phyloP scores from a whole-genome alignment of 1,140 invertebrate genomes.

The Drosophila repletoides region DNA sequence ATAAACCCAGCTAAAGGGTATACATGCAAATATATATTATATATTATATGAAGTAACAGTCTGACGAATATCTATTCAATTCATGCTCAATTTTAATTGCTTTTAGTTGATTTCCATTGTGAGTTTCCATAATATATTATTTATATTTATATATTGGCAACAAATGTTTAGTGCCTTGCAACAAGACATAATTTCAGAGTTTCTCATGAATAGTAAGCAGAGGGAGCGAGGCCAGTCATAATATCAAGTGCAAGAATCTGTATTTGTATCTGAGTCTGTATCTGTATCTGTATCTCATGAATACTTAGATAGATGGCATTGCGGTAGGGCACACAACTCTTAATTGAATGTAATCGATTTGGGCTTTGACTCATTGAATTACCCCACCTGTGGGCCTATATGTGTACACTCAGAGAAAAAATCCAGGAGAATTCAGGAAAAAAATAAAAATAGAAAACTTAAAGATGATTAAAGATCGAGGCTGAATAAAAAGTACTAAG shows the following conservation, averaged over 20 bases:
- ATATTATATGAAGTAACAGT: no score
- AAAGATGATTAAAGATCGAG: no score
- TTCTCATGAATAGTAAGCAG: constrained; percentile 29
- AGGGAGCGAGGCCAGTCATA: not conserved
- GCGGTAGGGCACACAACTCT: constrained; percentile 56
- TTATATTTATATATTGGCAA: not conserved
- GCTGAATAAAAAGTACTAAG: no score
- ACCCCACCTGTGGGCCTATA: constrained; percentile 53
- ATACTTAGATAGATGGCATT: constrained; percentile 31
- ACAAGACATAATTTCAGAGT: constrained; percentile 12
- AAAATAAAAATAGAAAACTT: no score
- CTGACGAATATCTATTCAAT: no score
- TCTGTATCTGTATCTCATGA: constrained; percentile 38
- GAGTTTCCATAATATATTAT: not conserved
- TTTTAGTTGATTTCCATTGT: no score
- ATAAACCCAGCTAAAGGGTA: no score
- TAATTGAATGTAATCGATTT: constrained; percentile 76
- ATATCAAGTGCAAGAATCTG: not conserved
- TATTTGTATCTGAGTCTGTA: constrained; percentile 8
- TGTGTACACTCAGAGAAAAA: not conserved
- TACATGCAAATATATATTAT: no score
- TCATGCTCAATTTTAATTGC: no score
- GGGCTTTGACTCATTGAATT: constrained; percentile 63
- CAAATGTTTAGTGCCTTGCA: not conserved
- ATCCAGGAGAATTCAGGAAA: no score